Conservation (phyloP, 37 sponge, comb jelly and placozoan genomes). For the Haliclona indistincta region DNA sequence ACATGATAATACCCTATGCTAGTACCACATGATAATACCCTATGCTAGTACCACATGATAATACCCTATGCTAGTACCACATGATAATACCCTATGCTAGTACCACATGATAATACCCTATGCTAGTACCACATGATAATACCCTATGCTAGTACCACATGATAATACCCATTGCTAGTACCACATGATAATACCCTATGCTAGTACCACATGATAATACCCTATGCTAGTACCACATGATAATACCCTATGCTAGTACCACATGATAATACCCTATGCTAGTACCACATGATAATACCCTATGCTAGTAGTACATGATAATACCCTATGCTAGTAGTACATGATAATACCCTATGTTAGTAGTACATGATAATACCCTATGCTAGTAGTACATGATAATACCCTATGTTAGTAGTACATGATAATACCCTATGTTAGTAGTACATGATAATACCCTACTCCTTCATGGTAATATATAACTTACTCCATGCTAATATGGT, state of each 20-base stretch:
- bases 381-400: neutral
- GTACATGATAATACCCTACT: neutral
- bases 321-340: neutral
- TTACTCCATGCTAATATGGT: slow-evolving; percentile 13
- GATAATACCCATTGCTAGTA: neutral
- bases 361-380: neutral
- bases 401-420: no score
- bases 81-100: neutral
- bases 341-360: neutral
- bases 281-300: no score
- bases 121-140: neutral
- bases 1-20: neutral
- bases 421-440: no score
- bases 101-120: neutral
- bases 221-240: neutral
- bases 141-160: neutral
- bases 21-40: neutral
- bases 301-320: neutral
- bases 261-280: neutral
- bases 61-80: neutral
- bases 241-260: neutral
- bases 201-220: neutral
- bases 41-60: neutral
- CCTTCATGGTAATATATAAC: neutral
- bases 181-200: neutral